These are phyloP conservation scores for Corvus moneduloides DNA, from an alignment of 2,113 vertebrate species.

Conservation along the genomic window DNA sequence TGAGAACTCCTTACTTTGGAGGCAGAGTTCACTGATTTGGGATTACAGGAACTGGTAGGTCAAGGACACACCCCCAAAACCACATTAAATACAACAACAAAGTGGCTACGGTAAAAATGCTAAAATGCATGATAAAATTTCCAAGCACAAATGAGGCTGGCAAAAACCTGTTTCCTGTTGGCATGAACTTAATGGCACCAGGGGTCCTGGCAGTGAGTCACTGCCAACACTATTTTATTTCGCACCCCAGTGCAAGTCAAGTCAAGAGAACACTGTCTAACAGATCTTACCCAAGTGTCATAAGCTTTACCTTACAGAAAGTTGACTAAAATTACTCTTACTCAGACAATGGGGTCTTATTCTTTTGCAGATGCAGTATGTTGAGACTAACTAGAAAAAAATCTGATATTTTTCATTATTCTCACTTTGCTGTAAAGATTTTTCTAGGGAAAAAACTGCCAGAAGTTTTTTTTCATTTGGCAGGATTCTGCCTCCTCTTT, in stretches of 20 bases:
- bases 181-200: not conserved
- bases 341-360: not conserved
- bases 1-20: not conserved
- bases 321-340: not conserved
- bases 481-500: not conserved
- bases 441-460: not conserved
- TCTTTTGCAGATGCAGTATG: not conserved
- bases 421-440: not conserved
- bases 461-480: not conserved
- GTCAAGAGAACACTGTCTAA: not conserved
- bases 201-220: not conserved
- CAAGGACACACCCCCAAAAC: not conserved
- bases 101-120: not conserved
- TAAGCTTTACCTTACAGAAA: not conserved
- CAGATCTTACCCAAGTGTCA: not conserved
- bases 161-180: not conserved
- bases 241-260: not conserved
- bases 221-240: conserved; percentile 5
- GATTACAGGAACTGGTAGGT: not conserved
- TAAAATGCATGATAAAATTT: not conserved
- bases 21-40: not conserved
- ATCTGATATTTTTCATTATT: not conserved
- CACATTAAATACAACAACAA: not conserved
- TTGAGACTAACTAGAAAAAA: not conserved
- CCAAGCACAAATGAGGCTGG: not conserved